These are phyloP conservation scores for Hipparchia semele DNA, from an alignment of 2,888 invertebrate species.

Conservation along the genomic window DNA sequence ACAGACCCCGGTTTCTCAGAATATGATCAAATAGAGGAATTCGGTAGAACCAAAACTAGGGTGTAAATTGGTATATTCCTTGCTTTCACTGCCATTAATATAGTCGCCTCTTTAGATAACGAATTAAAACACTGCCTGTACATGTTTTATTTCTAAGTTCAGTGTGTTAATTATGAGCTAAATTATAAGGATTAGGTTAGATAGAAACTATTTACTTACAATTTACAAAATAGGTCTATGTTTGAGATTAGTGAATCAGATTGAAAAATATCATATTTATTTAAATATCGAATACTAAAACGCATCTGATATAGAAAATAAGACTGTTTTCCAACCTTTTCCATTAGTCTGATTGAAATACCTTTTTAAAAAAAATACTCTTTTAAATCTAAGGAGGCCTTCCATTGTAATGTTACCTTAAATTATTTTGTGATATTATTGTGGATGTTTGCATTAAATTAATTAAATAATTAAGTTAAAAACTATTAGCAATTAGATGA, in stretches of 20 bases:
- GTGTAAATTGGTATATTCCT: constrained; percentile 55
- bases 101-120: constrained; percentile 72
- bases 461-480: constrained; percentile 43
- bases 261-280: not conserved
- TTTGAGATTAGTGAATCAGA: not conserved
- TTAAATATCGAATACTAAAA: not conserved
- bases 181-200: constrained; percentile 5
- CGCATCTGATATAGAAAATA: not conserved
- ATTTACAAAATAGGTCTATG: constrained; percentile 6
- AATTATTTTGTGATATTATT: constrained; percentile 80
- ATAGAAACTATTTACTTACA: not conserved
- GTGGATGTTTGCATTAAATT: constrained; percentile 58
- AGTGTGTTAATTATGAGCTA: constrained; percentile 11
- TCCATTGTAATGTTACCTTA: constrained; percentile 70
- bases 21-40: constrained; percentile 84
- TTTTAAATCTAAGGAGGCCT: constrained; percentile 62
- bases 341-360: not conserved
- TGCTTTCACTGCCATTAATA: constrained; percentile 73
- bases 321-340: not conserved
- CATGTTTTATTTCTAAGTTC: constrained; percentile 31
- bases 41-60: constrained; percentile 83
- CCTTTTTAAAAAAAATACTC: not conserved
- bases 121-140: constrained; percentile 27
- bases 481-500: constrained; percentile 33
- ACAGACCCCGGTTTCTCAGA: constrained; percentile 84